Base-by-base conservation (phyloP, 2,113 vertebrate genomes). In the Trichechus manatus region DNA sequence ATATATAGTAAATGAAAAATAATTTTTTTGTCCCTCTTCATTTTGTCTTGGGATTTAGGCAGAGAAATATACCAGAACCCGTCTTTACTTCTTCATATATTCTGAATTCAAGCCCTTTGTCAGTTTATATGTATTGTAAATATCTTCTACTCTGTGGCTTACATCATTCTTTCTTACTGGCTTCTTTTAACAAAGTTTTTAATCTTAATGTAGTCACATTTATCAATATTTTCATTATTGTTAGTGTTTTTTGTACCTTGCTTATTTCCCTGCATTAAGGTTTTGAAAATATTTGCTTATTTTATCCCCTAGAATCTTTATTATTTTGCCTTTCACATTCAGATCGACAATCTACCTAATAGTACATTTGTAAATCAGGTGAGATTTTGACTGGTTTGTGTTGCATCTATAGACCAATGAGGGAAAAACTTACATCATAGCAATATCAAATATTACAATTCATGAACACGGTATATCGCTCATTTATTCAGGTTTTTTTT, bases 401-500 rank as follows among this genome's bases (percentile, higher is more conserved):
- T 33, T 63, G 7, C 2, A 44, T 72, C n/a, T 77, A 29, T 47
- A 29, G 9, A 68, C 68, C 47, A 87, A 82, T 9, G 63, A n/a
- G 29, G 3, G 22, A 44, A 66, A 61, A 68, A 87, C 14, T 81
- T 31, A 33, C 36, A 33, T 42, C 39, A 39, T 59, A 77, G 75
- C 22, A 47, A 39, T 87, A 75, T 27, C 72, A 50, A 74, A 17
- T 66, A 89, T 80, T 50, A 70, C 7, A 83, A 84, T 79, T 61
- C 50, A 85, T 64, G 19, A 66, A 66, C 39, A 56, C 31, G 8
- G 23, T 25, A 47, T 78, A 47, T 36, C 31, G 23, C n/a, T 66
- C n/a, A 36, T 82, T 84, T 75, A 78, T 63, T 90, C 93, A 74
- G 36, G 75, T 39, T 9, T 68, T 88, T 39, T 93, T 88, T 36